Evolutionary conservation across 1,140 invertebrate genomes (phyloP).

Genomic region (Cyclina sinensis): DNA sequence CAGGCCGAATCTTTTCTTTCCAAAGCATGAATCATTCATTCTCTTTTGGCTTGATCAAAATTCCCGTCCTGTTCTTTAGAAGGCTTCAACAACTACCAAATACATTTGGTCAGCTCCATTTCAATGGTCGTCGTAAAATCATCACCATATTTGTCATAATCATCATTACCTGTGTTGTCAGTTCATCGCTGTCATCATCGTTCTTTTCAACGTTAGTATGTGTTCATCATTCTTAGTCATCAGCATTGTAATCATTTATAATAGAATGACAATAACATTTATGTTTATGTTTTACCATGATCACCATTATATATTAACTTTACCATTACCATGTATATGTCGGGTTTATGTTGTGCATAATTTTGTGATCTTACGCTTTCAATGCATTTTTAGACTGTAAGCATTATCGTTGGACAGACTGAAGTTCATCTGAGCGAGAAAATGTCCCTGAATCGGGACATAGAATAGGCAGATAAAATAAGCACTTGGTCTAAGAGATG

Average conservation of each 20-base stretch:
- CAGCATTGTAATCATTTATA: background rate
- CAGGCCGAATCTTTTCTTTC: too few relatives aligned
- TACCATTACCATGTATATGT: background rate
- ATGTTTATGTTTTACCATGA: background rate
- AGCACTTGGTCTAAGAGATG: too few relatives aligned
- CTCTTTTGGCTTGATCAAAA: too few relatives aligned
- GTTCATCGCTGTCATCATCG: background rate
- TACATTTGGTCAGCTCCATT: too few relatives aligned
- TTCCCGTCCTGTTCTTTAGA: too few relatives aligned
- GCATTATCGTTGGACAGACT: background rate
- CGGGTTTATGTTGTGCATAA: slow-evolving; percentile 33
- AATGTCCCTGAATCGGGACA: too few relatives aligned
- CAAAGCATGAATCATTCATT: too few relatives aligned
- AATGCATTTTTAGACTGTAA: background rate
- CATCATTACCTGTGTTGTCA: background rate
- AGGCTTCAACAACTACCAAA: too few relatives aligned
- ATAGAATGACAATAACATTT: background rate
- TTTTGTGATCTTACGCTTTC: slow-evolving; percentile 40
- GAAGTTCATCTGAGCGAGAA: too few relatives aligned
- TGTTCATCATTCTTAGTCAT: background rate
- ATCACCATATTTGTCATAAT: background rate
- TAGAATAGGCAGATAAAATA: too few relatives aligned
- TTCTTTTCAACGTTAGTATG: background rate
- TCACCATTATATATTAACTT: background rate
- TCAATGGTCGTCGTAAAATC: too few relatives aligned